Percentiles rank a stretch among this genome's conserved stretches.
Evolutionary conservation across 2,888 invertebrate species (phyloP).

Genomic region (Dryobotodes eremita): DNA sequence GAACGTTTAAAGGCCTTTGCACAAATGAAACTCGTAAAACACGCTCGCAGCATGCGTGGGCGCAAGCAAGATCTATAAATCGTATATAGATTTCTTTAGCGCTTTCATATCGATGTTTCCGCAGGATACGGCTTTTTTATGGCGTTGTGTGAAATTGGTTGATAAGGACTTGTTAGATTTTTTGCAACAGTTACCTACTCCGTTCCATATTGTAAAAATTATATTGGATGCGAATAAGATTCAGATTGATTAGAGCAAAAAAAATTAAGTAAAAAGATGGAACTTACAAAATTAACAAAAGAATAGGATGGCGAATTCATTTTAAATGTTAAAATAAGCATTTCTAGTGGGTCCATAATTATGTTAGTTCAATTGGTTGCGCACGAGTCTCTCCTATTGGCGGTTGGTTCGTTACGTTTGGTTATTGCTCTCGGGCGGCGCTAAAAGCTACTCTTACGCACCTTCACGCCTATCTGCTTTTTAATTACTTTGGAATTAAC

Average conservation of each 20-base stretch:
- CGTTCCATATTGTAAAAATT: constrained; percentile 18
- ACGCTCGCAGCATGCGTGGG: constrained; percentile 66
- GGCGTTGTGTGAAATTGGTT: constrained; percentile 63
- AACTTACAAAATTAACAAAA: constrained; percentile 4
- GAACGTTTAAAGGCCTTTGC: constrained; percentile 59
- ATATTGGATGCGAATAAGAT: constrained; percentile 19
- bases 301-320: neutral
- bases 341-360: constrained; percentile 45
- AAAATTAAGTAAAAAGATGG: neutral
- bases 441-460: constrained; percentile 66
- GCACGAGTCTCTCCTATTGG: constrained; percentile 60
- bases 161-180: constrained; percentile 68
- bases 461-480: constrained; percentile 64
- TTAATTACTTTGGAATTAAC: constrained; percentile 63
- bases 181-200: constrained; percentile 43
- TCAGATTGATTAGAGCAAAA: neutral
- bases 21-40: constrained; percentile 69
- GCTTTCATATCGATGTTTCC: constrained; percentile 71
- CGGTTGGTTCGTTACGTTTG: constrained; percentile 64
- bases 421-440: constrained; percentile 67
- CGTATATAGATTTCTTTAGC: constrained; percentile 55
- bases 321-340: constrained; percentile 24
- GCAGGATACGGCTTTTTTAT: constrained; percentile 78
- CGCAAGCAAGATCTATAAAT: constrained; percentile 66
- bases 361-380: constrained; percentile 60